Percentiles rank a stretch among this genome's conserved stretches.
phyloP scores from a whole-genome alignment of 1,140 invertebrate genomes.

The Chelonus insularis region DNA sequence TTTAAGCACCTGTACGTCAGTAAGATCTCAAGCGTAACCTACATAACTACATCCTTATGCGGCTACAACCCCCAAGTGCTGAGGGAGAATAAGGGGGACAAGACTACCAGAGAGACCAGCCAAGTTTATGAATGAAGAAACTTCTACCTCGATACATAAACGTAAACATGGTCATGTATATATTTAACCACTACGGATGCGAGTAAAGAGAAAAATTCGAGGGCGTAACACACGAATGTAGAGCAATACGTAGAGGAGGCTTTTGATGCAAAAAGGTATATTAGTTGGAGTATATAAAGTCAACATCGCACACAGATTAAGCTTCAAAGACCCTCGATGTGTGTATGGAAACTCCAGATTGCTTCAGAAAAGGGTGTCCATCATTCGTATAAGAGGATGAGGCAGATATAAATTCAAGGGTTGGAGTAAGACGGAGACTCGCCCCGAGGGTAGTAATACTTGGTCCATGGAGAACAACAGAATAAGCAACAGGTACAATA shows the following conservation, averaged over 20 bases:
- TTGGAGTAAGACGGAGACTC: conserved; percentile 5
- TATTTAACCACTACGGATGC: conserved; percentile 1
- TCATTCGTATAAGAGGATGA: conserved; percentile 1
- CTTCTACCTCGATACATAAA: conserved; percentile 45
- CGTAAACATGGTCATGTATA: conserved; percentile 32
- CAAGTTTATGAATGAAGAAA: conserved; percentile 54
- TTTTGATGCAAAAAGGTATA: no score
- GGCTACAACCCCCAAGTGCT: conserved; percentile 17
- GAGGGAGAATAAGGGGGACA: conserved; percentile 18
- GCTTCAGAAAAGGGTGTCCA: conserved; percentile 10
- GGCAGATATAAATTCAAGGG: background rate
- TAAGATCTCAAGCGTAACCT: conserved; percentile 45
- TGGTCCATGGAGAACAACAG: conserved; percentile 41
- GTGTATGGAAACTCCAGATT: no score
- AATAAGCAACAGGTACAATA: conserved; percentile 53
- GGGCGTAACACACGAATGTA: background rate
- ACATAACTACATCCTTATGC: conserved; percentile 37
- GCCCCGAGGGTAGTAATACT: conserved; percentile 33
- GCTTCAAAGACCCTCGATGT: no score
- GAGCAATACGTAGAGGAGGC: no score
- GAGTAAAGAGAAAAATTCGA: conserved; percentile 8
- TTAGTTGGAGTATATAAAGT: no score
- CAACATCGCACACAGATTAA: no score
- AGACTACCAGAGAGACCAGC: conserved; percentile 34
- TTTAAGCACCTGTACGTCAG: conserved; percentile 27